Evolutionary conservation across 2,113 vertebrate genomes (phyloP).

Genomic region (Plecturocebus donacophilus): DNA sequence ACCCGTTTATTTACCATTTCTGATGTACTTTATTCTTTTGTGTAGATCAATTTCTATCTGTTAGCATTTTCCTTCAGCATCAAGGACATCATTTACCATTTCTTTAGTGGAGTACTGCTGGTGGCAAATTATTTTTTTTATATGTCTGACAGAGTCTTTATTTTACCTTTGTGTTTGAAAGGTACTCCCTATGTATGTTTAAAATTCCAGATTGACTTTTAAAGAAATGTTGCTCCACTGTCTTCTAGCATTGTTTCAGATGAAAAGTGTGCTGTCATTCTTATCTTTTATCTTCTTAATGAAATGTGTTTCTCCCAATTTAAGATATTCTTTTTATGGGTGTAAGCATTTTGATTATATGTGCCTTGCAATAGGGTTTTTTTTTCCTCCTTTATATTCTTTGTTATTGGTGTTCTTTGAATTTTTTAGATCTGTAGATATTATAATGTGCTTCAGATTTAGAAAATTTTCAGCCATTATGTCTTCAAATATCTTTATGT

Average conservation of each 20-base stretch:
- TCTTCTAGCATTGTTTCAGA: background rate
- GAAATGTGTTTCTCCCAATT: background rate
- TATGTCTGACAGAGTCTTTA: background rate
- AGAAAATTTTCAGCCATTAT: background rate
- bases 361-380: background rate
- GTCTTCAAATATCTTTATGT: background rate
- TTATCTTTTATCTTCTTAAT: background rate
- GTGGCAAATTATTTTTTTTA: background rate
- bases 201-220: background rate
- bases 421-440: background rate
- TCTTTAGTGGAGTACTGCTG: background rate
- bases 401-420: background rate
- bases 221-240: background rate
- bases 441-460: background rate
- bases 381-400: background rate
- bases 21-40: background rate
- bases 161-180: background rate
- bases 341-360: slow-evolving; percentile 27
- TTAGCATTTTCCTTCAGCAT: background rate
- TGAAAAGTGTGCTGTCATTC: background rate
- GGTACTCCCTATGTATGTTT: background rate
- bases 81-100: background rate
- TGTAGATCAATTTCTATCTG: background rate
- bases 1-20: background rate
- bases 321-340: background rate